A percentile compares a stretch with the other conserved stretches of the same genome.
Evolutionary conservation across 2,797 vertebrate species (phyloP).

Genomic region (Poeciliopsis gracilis): DNA sequence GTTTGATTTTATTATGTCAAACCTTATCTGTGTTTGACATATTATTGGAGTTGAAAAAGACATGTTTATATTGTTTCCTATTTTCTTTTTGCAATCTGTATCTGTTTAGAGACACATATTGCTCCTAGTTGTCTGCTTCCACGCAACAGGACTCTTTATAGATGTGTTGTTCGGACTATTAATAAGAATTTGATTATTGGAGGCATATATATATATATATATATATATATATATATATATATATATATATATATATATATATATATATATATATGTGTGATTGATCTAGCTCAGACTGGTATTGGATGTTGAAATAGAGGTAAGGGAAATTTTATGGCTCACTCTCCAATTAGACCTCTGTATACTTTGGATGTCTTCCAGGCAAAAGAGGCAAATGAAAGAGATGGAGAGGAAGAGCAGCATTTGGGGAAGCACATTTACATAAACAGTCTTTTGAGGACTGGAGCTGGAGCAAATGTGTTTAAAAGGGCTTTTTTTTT

Average conservation of each 20-base stretch:
- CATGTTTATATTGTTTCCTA: constrained; percentile 40
- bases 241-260: constrained; percentile 32
- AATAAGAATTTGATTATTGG: constrained; percentile 40
- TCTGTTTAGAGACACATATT: constrained; percentile 23
- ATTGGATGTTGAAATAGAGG: constrained; percentile 62
- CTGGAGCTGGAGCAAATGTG: constrained; percentile 26
- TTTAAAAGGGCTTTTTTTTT: constrained; percentile 12
- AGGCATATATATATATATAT: constrained; percentile 37
- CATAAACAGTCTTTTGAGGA: constrained; percentile 55
- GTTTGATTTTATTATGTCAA: constrained; percentile 55
- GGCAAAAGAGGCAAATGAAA: constrained; percentile 60
- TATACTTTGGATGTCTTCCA: constrained; percentile 72
- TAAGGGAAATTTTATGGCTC: constrained; percentile 69
- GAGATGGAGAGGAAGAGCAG: constrained; percentile 49
- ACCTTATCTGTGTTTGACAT: constrained; percentile 42
- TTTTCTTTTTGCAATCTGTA: constrained; percentile 16
- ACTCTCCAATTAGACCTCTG: constrained; percentile 63
- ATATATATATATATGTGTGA: constrained; percentile 56
- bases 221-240: constrained; percentile 27
- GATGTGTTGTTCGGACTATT: constrained; percentile 19
- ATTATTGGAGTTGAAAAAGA: neutral
- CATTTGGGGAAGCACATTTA: constrained; percentile 57
- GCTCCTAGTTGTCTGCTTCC: constrained; percentile 4
- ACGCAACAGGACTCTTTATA: constrained; percentile 21
- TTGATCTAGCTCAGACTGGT: constrained; percentile 65